A percentile compares a stretch with the other conserved stretches of the same genome.
Evolutionary conservation across 2,113 vertebrate genomes (phyloP).

Genomic region (Lycocorax pyrrhopterus): DNA sequence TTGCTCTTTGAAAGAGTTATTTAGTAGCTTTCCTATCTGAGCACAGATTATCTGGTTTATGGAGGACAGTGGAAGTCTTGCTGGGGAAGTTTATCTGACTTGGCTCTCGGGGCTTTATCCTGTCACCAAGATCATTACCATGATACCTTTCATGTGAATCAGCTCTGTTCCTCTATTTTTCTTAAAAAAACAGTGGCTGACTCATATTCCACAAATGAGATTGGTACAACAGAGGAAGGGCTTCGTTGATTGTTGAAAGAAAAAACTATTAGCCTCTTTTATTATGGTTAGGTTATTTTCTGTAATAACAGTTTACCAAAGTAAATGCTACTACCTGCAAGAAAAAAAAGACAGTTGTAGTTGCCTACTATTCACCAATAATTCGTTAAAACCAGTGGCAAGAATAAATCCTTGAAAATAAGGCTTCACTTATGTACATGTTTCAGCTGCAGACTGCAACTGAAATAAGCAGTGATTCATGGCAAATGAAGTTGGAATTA

Average conservation of each 20-base stretch:
- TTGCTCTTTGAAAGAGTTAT: not conserved
- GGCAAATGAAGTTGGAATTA: not conserved
- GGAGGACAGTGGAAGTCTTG: not conserved
- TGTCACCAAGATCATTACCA: constrained; percentile 4
- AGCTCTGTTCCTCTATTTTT: not conserved
- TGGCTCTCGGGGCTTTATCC: not conserved
- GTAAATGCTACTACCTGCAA: not conserved
- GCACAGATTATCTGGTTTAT: not conserved
- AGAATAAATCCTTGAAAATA: not conserved
- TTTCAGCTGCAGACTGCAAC: not conserved
- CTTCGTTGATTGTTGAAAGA: not conserved
- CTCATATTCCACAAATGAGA: not conserved
- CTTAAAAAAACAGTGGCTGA: not conserved
- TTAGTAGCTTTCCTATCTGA: not conserved
- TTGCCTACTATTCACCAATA: not conserved
- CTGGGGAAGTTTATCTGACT: not conserved
- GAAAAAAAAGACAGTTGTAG: not conserved
- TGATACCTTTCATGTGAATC: not conserved
- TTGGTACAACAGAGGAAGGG: not conserved
- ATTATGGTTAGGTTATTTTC: not conserved
- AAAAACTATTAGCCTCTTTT: not conserved
- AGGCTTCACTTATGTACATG: not conserved
- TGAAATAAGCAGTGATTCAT: not conserved
- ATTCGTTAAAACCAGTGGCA: not conserved
- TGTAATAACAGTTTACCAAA: not conserved